A percentile compares a stretch with the other conserved stretches of the same genome.
Evolutionary conservation across 2,797 vertebrate genomes (phyloP).

Genomic region (Stomatorhinus walkeri): DNA sequence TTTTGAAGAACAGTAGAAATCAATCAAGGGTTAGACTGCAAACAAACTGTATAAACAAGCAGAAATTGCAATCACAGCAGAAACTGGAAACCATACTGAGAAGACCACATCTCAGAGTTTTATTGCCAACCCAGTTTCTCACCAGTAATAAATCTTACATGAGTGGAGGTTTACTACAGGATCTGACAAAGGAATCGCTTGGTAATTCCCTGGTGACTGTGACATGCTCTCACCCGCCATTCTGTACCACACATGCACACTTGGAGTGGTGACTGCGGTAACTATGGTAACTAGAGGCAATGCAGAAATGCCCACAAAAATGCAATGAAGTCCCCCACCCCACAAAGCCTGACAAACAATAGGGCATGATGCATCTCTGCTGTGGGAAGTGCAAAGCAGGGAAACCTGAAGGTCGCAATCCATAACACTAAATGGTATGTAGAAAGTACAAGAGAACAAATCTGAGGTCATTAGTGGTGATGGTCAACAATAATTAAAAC

Average conservation of each 20-base stretch:
- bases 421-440: neutral
- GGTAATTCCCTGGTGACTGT: constrained; percentile 20
- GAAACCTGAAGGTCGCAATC: neutral
- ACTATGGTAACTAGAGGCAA: constrained; percentile 40
- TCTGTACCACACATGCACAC: constrained; percentile 18
- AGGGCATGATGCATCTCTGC: constrained; percentile 16
- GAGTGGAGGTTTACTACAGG: neutral
- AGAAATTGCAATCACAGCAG: neutral
- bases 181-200: constrained; percentile 17
- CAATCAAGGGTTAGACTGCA: constrained; percentile 4
- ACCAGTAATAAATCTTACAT: neutral
- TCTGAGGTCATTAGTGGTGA: neutral
- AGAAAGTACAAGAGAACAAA: neutral
- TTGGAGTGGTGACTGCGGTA: constrained; percentile 38
- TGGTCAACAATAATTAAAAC: neutral
- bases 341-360: constrained; percentile 23
- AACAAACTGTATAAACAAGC: constrained; percentile 5
- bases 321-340: constrained; percentile 32
- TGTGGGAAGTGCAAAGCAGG: constrained; percentile 25
- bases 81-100: neutral
- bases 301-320: constrained; percentile 37
- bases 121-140: neutral
- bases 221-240: constrained; percentile 1
- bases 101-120: neutral
- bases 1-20: neutral